Conservation (phyloP, 2,113 vertebrate genomes). For the Xiphias gladius region DNA sequence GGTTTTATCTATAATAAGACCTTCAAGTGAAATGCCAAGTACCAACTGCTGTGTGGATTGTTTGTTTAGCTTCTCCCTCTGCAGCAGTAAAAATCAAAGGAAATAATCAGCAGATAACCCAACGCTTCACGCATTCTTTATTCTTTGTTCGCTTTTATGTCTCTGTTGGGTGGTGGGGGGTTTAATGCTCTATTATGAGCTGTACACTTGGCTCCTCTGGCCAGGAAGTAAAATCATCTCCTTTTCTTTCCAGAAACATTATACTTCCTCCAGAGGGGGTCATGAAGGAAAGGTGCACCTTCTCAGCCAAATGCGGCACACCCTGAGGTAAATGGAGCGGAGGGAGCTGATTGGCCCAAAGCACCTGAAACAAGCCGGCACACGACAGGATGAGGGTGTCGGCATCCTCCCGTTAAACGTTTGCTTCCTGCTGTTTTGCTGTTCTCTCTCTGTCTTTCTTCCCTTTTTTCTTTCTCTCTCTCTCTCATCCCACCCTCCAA, state of each 20-base stretch:
- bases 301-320: conserved; percentile 70
- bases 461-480: conserved; percentile 10
- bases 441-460: conserved; percentile 36
- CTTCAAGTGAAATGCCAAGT: conserved; percentile 58
- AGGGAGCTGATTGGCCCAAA: conserved; percentile 87
- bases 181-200: conserved; percentile 43
- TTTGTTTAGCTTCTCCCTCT: conserved; percentile 68
- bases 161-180: conserved; percentile 33
- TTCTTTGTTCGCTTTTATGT: conserved; percentile 72
- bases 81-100: conserved; percentile 69
- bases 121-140: conserved; percentile 57
- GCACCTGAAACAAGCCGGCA: conserved; percentile 92
- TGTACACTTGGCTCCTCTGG: conserved; percentile 32
- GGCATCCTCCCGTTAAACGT: conserved; percentile 87
- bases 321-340: conserved; percentile 84
- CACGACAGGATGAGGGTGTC: conserved; percentile 95
- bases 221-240: conserved; percentile 49
- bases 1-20: conserved; percentile 40
- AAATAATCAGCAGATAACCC: conserved; percentile 73
- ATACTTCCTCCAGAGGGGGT: conserved; percentile 71
- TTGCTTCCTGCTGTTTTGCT: conserved; percentile 91
- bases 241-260: conserved; percentile 75
- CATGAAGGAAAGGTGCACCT: conserved; percentile 56
- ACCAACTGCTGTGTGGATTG: conserved; percentile 54
- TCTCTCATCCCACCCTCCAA: conserved; percentile 76